Evolutionary conservation across 2,888 invertebrate genomes (phyloP).

Genomic region (Hylaea fasciaria): DNA sequence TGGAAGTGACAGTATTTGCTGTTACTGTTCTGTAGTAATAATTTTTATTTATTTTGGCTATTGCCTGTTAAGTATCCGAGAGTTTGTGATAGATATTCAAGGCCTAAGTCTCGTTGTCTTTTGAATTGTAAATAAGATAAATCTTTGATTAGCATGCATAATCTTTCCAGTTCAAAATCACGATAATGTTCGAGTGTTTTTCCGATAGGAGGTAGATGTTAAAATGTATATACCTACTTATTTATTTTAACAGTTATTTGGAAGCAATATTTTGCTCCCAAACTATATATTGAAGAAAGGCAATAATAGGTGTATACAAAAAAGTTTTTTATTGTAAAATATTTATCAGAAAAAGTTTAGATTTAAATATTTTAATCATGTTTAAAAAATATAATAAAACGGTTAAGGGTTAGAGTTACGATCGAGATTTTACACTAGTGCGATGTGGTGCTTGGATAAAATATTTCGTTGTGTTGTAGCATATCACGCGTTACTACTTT

Average conservation of each 20-base stretch:
- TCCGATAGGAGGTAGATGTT: constrained; percentile 53
- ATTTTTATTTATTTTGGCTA: constrained; percentile 74
- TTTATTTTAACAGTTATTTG: constrained; percentile 61
- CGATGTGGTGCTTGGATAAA: constrained; percentile 70
- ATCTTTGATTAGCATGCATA: constrained; percentile 65
- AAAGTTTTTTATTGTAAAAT: constrained; percentile 74
- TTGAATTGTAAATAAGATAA: constrained; percentile 82
- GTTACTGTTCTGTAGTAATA: constrained; percentile 59
- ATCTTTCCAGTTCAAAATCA: constrained; percentile 66
- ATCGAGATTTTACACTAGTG: constrained; percentile 60
- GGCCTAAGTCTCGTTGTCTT: constrained; percentile 71
- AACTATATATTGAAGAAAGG: constrained; percentile 68
- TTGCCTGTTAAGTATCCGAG: constrained; percentile 75
- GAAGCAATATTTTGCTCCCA: constrained; percentile 53
- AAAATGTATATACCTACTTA: constrained; percentile 61
- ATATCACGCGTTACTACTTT: constrained; percentile 33
- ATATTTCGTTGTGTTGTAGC: constrained; percentile 47
- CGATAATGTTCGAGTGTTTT: constrained; percentile 63
- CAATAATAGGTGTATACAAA: constrained; percentile 81
- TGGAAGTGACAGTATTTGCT: constrained; percentile 69
- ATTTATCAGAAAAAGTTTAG: constrained; percentile 67
- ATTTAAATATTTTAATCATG: constrained; percentile 66
- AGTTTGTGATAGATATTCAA: constrained; percentile 78
- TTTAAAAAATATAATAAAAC: constrained; percentile 60
- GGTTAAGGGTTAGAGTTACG: constrained; percentile 71